Base-by-base conservation (phyloP, 1,140 invertebrate species). In the Drosophila bocki region DNA sequence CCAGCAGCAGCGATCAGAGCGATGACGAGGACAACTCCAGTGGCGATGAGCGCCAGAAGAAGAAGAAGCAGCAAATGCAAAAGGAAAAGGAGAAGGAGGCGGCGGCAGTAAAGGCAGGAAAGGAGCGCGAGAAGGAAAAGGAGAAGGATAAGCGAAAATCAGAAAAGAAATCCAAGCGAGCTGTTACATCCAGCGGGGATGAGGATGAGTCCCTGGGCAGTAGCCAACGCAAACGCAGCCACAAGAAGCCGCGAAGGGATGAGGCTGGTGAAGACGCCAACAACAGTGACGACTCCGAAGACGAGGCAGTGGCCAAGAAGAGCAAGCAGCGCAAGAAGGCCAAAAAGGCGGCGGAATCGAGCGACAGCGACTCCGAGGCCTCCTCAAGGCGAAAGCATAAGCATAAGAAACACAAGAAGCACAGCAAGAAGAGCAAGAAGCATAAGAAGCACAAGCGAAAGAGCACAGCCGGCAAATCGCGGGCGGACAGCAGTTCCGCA, bases 381-480 rank as follows among this genome's bases (percentile, higher is more conserved):
- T 94, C 94, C 75, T 93, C 93, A 29, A 95, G 95, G 84, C 94
- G 94, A 78, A 96, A 95, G 90, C 47, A 48, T 48, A 95, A 93
- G 76, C 94, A 94, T 76, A 95, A 95, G 87, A 96, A 96, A 91
- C 94, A 96, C 70, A 95, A 95, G 86, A 95, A 95, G 82, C 95
- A 96, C 77, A 95, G 95, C 71, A 96, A 95, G 91, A 95, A 95
- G 86, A 95, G 95, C 81, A 95, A 95, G 93, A 95, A 95, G 92
- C 94, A 95, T 78, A 95, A 95, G 91, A 95, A 95, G 91, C 94
- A 95, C 78, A 95, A 95, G 93, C 94, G 94, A 78, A 83, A 93
- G 65, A 94, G 69, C 69, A 81, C 74, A 53, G 65, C 91, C 94
- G 95, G 91, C 94, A 95, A 92, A 32, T 65, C 62, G 53, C 67